Percentiles rank a stretch among this genome's conserved stretches.
Conservation (phyloP, 2,888 invertebrate genomes). For the Caenorhabditis imperialis region DNA sequence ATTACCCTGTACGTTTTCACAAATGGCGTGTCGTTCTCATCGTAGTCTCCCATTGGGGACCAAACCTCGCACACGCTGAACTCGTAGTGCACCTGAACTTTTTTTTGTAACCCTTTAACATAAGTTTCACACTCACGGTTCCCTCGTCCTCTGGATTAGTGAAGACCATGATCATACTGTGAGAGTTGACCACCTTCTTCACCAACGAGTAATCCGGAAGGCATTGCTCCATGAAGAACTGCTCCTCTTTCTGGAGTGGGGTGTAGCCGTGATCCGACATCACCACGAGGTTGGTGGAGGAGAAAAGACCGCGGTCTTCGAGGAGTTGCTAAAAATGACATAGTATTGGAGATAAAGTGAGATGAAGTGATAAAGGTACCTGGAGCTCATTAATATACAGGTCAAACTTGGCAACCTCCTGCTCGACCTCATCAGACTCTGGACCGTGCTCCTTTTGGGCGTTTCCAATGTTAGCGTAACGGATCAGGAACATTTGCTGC, state of each 20-base stretch:
- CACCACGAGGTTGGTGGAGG: constrained; percentile 75
- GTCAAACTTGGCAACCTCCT: constrained; percentile 71
- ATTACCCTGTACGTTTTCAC: constrained; percentile 71
- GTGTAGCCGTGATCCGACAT: constrained; percentile 75
- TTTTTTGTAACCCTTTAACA: no score
- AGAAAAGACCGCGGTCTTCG: constrained; percentile 66
- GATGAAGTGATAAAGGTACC: constrained; percentile 48
- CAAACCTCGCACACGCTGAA: constrained; percentile 77
- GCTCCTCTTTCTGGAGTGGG: constrained; percentile 73
- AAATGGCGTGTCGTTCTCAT: constrained; percentile 70
- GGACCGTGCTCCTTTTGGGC: constrained; percentile 72
- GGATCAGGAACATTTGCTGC: constrained; percentile 68
- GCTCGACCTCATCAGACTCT: constrained; percentile 70
- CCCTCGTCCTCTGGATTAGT: constrained; percentile 73
- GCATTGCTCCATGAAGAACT: constrained; percentile 77
- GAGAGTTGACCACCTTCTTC: constrained; percentile 74
- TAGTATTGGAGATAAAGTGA: neutral
- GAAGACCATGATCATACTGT: constrained; percentile 75
- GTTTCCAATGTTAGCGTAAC: constrained; percentile 72
- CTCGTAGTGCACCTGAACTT: constrained; percentile 75
- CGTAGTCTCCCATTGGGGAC: constrained; percentile 76
- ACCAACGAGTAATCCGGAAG: constrained; percentile 73
- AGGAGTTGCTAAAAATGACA: constrained; percentile 66
- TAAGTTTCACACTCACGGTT: constrained; percentile 53
- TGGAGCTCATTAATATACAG: constrained; percentile 74